phyloP scores from a whole-genome alignment of 2,888 invertebrate species.

The Zhengitettix transpicula region DNA sequence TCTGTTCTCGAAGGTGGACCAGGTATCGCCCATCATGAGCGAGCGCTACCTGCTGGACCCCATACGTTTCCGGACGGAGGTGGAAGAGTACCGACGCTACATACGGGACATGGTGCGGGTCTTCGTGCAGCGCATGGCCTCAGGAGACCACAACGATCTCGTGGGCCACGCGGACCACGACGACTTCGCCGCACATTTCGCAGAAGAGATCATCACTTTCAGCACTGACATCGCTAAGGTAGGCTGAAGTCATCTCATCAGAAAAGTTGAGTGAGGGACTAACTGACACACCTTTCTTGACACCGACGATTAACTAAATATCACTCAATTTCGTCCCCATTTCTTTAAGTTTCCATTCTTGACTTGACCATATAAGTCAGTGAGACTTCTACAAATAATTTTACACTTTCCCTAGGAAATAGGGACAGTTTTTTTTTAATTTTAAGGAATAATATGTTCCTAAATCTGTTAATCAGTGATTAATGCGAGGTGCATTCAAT shows the following conservation, averaged over 20 bases:
- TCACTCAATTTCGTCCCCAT: no score
- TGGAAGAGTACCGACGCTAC: constrained; percentile 42
- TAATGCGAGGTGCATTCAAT: no score
- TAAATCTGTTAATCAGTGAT: no score
- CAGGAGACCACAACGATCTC: neutral
- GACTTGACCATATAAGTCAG: no score
- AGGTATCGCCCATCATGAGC: constrained; percentile 46
- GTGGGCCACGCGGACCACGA: constrained; percentile 8
- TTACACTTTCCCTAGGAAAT: no score
- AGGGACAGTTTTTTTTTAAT: no score
- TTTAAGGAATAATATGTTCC: no score
- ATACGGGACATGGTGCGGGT: constrained; percentile 35
- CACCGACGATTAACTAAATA: no score
- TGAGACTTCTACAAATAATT: no score
- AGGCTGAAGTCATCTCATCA: neutral
- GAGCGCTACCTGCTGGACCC: constrained; percentile 45
- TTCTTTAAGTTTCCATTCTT: no score
- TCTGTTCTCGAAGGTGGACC: constrained; percentile 34
- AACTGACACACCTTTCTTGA: no score
- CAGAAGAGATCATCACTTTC: constrained; percentile 40
- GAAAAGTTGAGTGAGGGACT: no score
- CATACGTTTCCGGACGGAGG: constrained; percentile 39
- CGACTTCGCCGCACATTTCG: constrained; percentile 32
- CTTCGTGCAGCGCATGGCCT: constrained; percentile 16
- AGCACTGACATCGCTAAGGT: constrained; percentile 46